Percentiles rank a stretch among this genome's conserved stretches.
Conservation (phyloP, 2,113 vertebrate genomes). For the Centropristis striata region DNA sequence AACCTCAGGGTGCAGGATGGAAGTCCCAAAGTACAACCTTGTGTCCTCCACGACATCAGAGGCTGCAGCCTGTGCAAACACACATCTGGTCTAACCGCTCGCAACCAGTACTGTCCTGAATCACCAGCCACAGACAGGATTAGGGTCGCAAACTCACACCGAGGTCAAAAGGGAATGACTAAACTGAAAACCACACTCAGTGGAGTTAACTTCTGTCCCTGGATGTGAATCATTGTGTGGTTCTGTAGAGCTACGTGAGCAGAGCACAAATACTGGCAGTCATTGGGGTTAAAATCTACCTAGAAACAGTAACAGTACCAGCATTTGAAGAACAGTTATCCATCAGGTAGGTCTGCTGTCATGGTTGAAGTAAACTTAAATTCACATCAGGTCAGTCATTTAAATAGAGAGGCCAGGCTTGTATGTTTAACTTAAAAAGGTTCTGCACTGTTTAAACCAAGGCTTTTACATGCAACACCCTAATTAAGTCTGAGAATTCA, state of each 20-base stretch:
- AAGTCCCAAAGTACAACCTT: neutral
- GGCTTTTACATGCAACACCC: no score
- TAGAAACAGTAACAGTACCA: neutral
- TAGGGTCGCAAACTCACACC: neutral
- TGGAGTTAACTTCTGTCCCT: neutral
- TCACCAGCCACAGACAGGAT: neutral
- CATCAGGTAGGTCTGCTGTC: neutral
- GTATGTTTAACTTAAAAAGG: neutral
- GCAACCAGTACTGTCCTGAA: neutral
- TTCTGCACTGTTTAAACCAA: neutral
- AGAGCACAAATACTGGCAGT: no score
- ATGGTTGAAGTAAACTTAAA: neutral
- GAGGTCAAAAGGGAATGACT: neutral
- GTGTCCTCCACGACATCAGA: neutral
- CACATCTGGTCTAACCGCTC: neutral
- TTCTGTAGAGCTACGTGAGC: neutral
- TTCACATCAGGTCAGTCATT: neutral
- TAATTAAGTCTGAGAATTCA: neutral
- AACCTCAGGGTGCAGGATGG: neutral
- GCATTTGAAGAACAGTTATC: neutral
- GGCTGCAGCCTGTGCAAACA: slow-evolving; percentile 27
- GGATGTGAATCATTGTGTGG: neutral
- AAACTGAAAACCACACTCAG: neutral
- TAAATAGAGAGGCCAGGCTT: no score
- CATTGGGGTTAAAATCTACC: neutral